These are phyloP conservation scores for Mesorhabditis sp. DNA, from an alignment of 2,888 invertebrate species.

Conservation along the genomic window DNA sequence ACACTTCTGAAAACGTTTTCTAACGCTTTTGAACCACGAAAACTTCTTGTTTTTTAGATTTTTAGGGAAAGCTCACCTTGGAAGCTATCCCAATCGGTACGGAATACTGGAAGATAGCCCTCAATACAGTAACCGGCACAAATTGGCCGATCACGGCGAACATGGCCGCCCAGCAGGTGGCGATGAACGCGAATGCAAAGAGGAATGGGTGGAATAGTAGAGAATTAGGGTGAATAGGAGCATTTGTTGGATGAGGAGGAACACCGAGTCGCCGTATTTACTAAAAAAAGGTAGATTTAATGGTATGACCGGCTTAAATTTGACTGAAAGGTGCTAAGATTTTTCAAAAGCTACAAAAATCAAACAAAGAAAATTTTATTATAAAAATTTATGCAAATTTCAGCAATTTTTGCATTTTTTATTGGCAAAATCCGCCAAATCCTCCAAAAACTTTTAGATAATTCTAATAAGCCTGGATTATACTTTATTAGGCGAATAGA, in stretches of 20 bases:
- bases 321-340: too few species aligned
- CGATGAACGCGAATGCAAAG: slow-evolving; percentile 2
- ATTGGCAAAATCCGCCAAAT: too few species aligned
- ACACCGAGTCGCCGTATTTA: not conserved
- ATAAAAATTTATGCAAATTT: too few species aligned
- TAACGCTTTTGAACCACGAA: too few species aligned
- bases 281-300: not conserved
- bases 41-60: too few species aligned
- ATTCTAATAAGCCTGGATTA: too few species aligned
- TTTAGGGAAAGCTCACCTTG: not conserved
- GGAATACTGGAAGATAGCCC: not conserved
- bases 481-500: too few species aligned
- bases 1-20: too few species aligned
- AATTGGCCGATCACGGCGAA: not conserved
- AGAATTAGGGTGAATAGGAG: slow-evolving; percentile 2
- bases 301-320: not conserved
- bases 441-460: too few species aligned
- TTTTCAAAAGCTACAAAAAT: not conserved
- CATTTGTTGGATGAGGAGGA: slow-evolving; percentile 6
- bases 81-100: not conserved
- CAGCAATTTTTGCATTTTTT: too few species aligned
- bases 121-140: not conserved
- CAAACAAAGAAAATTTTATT: not conserved
- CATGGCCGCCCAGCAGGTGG: slow-evolving; percentile 3
- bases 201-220: slow-evolving; percentile 4